Conservation (phyloP, 92 coral and sea anemone species). For the Zoanthus sansibaricus region DNA sequence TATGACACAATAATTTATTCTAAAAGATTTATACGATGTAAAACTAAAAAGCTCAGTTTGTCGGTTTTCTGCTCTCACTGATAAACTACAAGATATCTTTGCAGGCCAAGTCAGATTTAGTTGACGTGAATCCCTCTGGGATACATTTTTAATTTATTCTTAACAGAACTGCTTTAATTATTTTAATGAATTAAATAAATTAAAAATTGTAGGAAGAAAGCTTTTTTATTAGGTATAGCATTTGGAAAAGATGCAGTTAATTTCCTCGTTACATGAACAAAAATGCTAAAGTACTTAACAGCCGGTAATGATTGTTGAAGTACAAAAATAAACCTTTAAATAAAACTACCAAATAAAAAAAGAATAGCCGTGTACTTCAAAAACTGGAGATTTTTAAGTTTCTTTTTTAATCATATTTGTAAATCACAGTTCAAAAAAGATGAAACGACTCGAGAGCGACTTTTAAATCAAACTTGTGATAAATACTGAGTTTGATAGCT, state of each 20-base stretch:
- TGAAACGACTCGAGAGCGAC: conserved; percentile 16
- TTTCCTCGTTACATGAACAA: conserved; percentile 6
- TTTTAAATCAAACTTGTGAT: conserved; percentile 20
- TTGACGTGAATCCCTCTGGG: neutral
- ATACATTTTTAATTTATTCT: neutral
- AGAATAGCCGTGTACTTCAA: too few relatives aligned
- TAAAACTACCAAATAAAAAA: too few relatives aligned
- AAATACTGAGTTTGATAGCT: conserved; percentile 5
- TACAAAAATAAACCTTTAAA: neutral
- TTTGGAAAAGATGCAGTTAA: conserved; percentile 11
- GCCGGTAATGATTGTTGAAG: too few relatives aligned
- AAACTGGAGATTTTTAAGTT: too few relatives aligned
- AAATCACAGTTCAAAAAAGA: neutral
- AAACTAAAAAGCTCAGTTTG: neutral
- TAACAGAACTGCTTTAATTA: neutral
- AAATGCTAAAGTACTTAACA: neutral
- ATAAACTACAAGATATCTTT: neutral
- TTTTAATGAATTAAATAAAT: conserved; percentile 18
- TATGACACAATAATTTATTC: neutral
- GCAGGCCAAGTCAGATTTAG: neutral
- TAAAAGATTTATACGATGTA: neutral
- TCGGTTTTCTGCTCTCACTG: neutral
- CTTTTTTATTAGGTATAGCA: conserved; percentile 4
- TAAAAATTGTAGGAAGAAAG: neutral
- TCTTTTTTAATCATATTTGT: neutral